A percentile compares a stretch with the other conserved stretches of the same genome.
These are phyloP conservation scores for Anhinga rufa DNA, from an alignment of 2,113 vertebrate genomes.

Conservation along the genomic window DNA sequence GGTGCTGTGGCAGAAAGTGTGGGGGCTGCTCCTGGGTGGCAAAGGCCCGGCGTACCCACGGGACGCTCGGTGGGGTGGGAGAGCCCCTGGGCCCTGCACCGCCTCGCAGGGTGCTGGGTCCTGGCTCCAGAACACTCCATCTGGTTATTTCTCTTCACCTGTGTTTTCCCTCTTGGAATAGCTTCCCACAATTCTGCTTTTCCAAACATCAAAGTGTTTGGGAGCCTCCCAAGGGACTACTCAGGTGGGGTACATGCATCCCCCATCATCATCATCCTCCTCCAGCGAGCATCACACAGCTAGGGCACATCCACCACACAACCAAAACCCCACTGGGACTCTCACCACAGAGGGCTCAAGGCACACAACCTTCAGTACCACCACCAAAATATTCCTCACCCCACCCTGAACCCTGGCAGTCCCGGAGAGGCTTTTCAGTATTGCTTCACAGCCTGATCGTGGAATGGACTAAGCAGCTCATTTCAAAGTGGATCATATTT, in stretches of 20 bases:
- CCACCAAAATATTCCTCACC: not conserved
- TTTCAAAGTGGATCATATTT: not conserved
- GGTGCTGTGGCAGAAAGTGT: not conserved
- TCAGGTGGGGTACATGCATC: not conserved
- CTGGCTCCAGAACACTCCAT: not conserved
- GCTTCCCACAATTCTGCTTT: not conserved
- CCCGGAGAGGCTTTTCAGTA: not conserved
- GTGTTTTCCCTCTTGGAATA: not conserved
- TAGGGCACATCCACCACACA: not conserved
- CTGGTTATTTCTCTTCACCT: not conserved
- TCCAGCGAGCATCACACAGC: not conserved
- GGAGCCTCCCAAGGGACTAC: not conserved
- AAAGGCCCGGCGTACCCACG: fast-evolving
- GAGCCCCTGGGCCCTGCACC: fast-evolving
- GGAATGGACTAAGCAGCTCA: not conserved
- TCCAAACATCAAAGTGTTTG: not conserved
- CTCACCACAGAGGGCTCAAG: not conserved
- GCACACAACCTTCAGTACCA: not conserved
- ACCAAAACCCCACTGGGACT: too few species aligned
- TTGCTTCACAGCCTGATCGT: not conserved
- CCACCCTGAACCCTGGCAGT: not conserved
- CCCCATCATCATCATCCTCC: not conserved
- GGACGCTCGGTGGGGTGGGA: not conserved
- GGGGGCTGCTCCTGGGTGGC: fast-evolving
- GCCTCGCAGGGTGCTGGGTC: not conserved